phyloP scores from a whole-genome alignment of 2,113 vertebrate species.

The Chauna torquata region DNA sequence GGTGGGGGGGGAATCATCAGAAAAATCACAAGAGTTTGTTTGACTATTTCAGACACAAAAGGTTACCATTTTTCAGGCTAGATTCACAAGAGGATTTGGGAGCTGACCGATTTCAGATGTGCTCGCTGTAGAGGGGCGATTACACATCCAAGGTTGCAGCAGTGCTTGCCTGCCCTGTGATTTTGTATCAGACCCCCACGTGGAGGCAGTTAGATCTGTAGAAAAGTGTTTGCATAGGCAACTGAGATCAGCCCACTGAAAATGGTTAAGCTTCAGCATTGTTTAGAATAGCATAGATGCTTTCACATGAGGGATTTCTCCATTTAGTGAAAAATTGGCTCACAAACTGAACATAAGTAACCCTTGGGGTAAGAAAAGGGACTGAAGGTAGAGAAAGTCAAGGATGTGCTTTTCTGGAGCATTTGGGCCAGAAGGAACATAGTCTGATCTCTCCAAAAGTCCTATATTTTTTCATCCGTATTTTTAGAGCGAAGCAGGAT shows the following conservation, averaged over 20 bases:
- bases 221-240: not conserved
- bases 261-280: accelerated
- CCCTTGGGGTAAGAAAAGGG: not conserved
- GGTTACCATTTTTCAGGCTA: constrained; percentile 9
- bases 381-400: accelerated
- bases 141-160: not conserved
- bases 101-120: constrained; percentile 45
- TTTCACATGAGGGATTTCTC: not conserved
- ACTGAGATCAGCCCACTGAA: not conserved
- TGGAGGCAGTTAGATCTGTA: not conserved
- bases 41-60: constrained; percentile 48
- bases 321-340: not conserved
- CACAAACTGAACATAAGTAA: not conserved
- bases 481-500: not conserved
- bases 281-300: not conserved
- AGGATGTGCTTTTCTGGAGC: not conserved
- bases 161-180: accelerated
- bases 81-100: constrained; percentile 17
- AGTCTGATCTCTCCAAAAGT: not conserved
- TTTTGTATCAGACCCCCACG: not conserved
- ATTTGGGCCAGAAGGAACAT: accelerated
- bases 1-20: not conserved
- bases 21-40: not conserved
- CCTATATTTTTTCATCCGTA: not conserved
- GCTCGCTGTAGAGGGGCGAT: not conserved